Evolutionary conservation across 2,888 invertebrate genomes (phyloP).

Genomic region (Eristalis intricaria): DNA sequence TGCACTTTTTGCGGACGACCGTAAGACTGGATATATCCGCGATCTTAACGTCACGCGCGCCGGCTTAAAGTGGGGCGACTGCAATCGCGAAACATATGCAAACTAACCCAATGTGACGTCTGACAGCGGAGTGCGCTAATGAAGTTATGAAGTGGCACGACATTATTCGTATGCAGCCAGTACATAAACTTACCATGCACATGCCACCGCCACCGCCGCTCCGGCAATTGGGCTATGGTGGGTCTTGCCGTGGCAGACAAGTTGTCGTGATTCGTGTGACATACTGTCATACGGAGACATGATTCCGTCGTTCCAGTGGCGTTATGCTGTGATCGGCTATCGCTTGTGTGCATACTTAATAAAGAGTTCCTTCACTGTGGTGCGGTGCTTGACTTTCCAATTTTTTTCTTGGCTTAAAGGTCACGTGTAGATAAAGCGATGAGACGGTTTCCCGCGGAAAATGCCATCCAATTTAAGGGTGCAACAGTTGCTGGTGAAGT

Average conservation of each 20-base stretch:
- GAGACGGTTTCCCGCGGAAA: neutral
- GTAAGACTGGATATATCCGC: slow-evolving; percentile 18
- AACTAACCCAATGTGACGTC: slow-evolving; percentile 63
- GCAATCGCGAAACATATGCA: slow-evolving; percentile 71
- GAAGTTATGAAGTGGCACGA: slow-evolving; percentile 81
- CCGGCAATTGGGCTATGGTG: slow-evolving; percentile 40
- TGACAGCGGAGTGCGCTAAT: slow-evolving; percentile 76
- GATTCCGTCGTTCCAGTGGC: slow-evolving; percentile 58
- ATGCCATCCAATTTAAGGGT: neutral
- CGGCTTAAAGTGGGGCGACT: slow-evolving; percentile 66
- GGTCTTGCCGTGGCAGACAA: slow-evolving; percentile 52
- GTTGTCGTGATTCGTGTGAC: slow-evolving; percentile 75
- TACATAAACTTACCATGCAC: slow-evolving; percentile 29
- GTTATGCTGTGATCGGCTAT: slow-evolving; percentile 39
- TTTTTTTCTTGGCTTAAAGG: neutral
- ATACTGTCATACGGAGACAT: slow-evolving; percentile 71
- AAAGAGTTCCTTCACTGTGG: neutral
- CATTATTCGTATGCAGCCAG: slow-evolving; percentile 73
- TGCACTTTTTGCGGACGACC: neutral
- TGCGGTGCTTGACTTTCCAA: neutral
- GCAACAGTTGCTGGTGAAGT: neutral
- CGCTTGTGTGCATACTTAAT: slow-evolving; percentile 28
- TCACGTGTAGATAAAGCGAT: neutral
- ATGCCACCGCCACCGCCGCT: slow-evolving; percentile 35
- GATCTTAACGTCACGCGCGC: slow-evolving; percentile 29